These are phyloP conservation scores for Strigops habroptila DNA, from an alignment of 2,113 vertebrate species.

Conservation along the genomic window DNA sequence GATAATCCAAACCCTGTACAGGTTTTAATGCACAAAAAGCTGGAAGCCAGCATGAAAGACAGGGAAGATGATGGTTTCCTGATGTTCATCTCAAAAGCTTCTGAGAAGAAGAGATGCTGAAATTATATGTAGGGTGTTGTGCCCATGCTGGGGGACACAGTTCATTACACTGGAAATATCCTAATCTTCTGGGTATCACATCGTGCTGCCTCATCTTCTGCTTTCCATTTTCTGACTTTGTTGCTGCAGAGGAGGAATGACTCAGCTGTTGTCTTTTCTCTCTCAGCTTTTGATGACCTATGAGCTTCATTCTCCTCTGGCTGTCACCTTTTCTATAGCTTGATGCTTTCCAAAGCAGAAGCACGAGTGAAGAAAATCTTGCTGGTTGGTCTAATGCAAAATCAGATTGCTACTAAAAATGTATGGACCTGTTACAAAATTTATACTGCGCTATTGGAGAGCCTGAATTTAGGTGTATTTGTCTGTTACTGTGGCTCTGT, in stretches of 20 bases:
- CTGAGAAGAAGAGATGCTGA: background rate
- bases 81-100: background rate
- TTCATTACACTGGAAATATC: background rate
- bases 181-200: background rate
- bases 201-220: background rate
- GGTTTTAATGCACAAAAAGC: background rate
- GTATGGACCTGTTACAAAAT: background rate
- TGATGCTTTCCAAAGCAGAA: background rate
- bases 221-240: background rate
- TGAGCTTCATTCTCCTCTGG: background rate
- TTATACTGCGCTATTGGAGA: background rate
- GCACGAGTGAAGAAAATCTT: background rate
- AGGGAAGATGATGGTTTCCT: background rate
- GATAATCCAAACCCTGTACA: background rate
- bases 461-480: background rate
- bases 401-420: background rate
- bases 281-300: background rate
- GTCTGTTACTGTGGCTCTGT: background rate
- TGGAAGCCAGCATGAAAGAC: background rate
- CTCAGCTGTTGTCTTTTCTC: slow-evolving; percentile 5
- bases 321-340: background rate
- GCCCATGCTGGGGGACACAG: background rate
- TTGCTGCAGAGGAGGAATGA: background rate
- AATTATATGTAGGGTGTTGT: background rate
- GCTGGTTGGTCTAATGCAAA: background rate